Conservation (phyloP, 1,140 invertebrate genomes). For the Hesperophylax magnus region DNA sequence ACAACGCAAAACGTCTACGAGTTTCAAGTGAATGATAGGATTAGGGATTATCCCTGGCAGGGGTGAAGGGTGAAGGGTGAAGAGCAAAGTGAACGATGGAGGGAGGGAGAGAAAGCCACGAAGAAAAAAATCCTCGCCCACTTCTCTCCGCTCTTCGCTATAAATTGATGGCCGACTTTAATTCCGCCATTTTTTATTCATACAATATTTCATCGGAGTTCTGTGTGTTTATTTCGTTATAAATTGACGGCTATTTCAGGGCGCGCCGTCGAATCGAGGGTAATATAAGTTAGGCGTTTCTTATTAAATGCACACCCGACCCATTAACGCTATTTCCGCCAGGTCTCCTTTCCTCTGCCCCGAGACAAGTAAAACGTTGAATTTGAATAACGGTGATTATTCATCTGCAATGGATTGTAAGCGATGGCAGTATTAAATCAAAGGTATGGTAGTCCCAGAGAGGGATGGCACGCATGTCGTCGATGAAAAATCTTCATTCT, state of each 20-base stretch:
- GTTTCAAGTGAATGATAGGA: neutral
- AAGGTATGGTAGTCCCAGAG: too few relatives aligned
- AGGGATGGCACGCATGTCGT: too few relatives aligned
- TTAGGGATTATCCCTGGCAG: neutral
- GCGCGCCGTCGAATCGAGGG: constrained; percentile 20
- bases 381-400: constrained; percentile 16
- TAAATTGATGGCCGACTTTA: constrained; percentile 53
- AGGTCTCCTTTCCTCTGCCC: neutral
- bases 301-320: constrained; percentile 3
- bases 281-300: neutral
- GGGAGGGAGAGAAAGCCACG: neutral
- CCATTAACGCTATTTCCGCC: neutral
- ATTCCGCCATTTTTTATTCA: constrained; percentile 50
- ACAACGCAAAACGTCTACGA: neutral
- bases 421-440: neutral
- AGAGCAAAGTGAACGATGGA: neutral
- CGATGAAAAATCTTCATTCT: too few relatives aligned
- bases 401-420: constrained; percentile 10
- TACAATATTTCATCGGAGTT: constrained; percentile 43
- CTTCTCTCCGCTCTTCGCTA: neutral
- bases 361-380: neutral
- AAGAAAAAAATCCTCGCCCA: neutral
- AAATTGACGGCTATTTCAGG: constrained; percentile 39
- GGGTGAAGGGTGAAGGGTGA: neutral
- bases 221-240: constrained; percentile 47